Evolutionary conservation across 2,797 vertebrate species (phyloP).

Genomic region (Sitta carolinensis): DNA sequence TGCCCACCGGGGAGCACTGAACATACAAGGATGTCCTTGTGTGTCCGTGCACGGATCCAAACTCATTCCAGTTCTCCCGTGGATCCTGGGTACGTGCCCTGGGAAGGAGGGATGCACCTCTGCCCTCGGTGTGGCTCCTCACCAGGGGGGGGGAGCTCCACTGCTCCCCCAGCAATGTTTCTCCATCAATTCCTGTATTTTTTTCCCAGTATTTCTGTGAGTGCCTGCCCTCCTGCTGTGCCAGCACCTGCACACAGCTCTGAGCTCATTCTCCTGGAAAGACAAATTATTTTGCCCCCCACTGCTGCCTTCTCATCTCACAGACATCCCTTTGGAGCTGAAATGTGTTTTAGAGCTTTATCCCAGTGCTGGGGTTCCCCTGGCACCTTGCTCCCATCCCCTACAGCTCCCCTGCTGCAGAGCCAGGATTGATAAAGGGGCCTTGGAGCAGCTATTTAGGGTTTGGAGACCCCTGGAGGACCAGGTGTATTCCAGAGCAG

Average conservation of each 20-base stretch:
- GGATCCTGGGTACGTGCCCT: accelerated
- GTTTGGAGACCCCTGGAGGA: neutral
- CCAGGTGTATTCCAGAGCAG: neutral
- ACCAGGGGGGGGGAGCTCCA: neutral
- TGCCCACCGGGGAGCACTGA: neutral
- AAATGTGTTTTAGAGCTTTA: neutral
- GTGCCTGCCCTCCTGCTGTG: neutral
- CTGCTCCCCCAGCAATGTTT: neutral
- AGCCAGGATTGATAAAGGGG: neutral
- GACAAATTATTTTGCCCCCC: neutral
- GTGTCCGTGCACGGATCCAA: accelerated
- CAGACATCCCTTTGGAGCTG: neutral
- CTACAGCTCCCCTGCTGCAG: neutral
- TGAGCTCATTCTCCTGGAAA: neutral
- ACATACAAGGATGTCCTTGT: accelerated
- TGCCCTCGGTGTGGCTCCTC: neutral
- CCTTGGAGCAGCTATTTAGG: neutral
- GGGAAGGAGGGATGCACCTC: neutral
- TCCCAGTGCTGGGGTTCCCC: neutral
- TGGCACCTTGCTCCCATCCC: neutral
- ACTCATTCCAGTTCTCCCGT: accelerated
- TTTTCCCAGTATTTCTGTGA: neutral
- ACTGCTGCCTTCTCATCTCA: accelerated
- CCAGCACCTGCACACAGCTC: neutral
- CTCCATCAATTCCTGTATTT: neutral